These are phyloP conservation scores for Anthoscopus minutus DNA, from an alignment of 2,113 vertebrate species.

Conservation along the genomic window DNA sequence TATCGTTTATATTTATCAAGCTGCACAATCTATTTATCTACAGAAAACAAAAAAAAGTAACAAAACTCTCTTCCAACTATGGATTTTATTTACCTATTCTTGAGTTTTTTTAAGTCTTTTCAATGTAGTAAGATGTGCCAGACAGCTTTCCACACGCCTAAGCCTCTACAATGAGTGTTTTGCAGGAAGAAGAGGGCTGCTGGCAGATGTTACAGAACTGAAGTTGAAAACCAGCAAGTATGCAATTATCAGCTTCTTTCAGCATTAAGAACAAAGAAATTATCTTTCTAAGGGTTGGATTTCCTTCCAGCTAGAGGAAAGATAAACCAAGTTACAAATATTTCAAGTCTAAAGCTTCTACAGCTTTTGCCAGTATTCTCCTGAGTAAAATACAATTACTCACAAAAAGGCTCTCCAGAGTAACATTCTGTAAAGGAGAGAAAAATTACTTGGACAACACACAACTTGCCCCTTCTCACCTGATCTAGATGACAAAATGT, in stretches of 20 bases:
- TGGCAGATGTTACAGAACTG: neutral
- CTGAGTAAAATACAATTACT: neutral
- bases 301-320: neutral
- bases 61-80: neutral
- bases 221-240: neutral
- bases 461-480: constrained; percentile 61
- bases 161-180: neutral
- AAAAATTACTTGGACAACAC: neutral
- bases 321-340: neutral
- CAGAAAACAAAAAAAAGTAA: neutral
- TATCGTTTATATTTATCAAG: neutral
- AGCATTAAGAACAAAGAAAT: neutral
- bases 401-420: neutral
- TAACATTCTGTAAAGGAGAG: neutral
- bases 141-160: neutral
- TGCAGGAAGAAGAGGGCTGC: neutral
- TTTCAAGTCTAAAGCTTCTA: neutral
- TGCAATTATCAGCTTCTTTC: neutral
- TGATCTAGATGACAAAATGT: constrained; percentile 95
- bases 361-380: neutral
- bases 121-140: neutral
- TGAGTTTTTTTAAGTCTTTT: neutral
- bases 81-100: neutral
- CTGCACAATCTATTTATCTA: neutral
- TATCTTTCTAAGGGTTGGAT: neutral